These are phyloP conservation scores for Podarcis cretensis DNA, from an alignment of 2,113 vertebrate genomes.

Conservation along the genomic window DNA sequence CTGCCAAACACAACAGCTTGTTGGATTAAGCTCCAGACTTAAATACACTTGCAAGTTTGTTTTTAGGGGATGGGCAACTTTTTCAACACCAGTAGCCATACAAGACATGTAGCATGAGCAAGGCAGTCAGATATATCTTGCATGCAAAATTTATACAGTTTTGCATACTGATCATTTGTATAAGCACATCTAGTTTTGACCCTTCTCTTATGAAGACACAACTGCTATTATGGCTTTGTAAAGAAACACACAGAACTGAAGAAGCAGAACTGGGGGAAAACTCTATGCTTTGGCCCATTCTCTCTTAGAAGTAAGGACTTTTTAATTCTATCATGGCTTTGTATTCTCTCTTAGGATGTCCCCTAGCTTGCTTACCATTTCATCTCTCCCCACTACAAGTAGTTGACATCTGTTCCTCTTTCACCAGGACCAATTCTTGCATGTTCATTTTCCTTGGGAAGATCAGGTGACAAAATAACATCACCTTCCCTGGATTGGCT, in stretches of 20 bases:
- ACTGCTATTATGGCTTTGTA: not conserved
- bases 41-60: not conserved
- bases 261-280: not conserved
- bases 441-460: not conserved
- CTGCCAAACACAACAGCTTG: conserved; percentile 11
- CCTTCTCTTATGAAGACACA: not conserved
- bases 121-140: not conserved
- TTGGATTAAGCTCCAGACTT: not conserved
- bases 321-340: not conserved
- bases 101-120: no score
- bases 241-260: not conserved
- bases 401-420: not conserved
- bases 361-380: not conserved
- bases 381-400: not conserved
- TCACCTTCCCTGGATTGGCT: not conserved
- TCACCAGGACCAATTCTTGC: not conserved
- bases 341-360: not conserved
- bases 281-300: not conserved
- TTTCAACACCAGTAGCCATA: not conserved
- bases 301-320: not conserved
- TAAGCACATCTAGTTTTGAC: not conserved
- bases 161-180: not conserved
- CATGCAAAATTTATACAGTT: not conserved
- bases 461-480: not conserved
- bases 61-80: not conserved